These are phyloP conservation scores for Idaea biselata DNA, from an alignment of 2,888 invertebrate species.

Conservation along the genomic window DNA sequence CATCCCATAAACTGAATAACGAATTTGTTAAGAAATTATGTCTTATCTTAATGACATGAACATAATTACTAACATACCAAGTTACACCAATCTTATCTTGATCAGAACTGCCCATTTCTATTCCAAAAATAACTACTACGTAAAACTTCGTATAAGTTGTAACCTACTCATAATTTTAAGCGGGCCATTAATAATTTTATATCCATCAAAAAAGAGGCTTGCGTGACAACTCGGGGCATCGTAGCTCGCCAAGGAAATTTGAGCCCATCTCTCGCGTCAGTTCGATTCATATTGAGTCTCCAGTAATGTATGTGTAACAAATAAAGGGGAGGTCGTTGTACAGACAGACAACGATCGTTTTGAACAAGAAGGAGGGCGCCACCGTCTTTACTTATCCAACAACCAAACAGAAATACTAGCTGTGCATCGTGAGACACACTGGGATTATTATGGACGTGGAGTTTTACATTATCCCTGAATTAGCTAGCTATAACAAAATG, in stretches of 20 bases:
- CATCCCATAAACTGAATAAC: not conserved
- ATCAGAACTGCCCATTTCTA: conserved; percentile 16
- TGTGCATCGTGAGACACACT: too few species aligned
- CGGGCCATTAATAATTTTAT: conserved; percentile 59
- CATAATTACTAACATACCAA: not conserved
- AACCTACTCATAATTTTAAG: conserved; percentile 34
- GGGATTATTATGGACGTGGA: too few species aligned
- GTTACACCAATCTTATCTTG: not conserved
- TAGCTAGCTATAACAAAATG: too few species aligned
- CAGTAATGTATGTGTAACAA: conserved; percentile 66
- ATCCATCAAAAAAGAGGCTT: conserved; percentile 61
- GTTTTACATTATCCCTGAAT: too few species aligned
- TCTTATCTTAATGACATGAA: not conserved
- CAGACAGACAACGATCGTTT: conserved; percentile 48
- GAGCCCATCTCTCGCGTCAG: conserved; percentile 67
- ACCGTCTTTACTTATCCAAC: not conserved
- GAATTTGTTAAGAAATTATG: not conserved
- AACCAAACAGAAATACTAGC: too few species aligned
- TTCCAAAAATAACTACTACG: conserved; percentile 22
- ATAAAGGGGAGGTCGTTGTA: conserved; percentile 74
- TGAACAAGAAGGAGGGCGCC: not conserved
- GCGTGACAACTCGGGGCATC: conserved; percentile 61
- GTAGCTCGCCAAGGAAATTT: conserved; percentile 63
- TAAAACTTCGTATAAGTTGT: conserved; percentile 27
- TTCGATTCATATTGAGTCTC: conserved; percentile 75